These are phyloP conservation scores for Mantis religiosa DNA, from an alignment of 2,888 invertebrate genomes.

Conservation along the genomic window DNA sequence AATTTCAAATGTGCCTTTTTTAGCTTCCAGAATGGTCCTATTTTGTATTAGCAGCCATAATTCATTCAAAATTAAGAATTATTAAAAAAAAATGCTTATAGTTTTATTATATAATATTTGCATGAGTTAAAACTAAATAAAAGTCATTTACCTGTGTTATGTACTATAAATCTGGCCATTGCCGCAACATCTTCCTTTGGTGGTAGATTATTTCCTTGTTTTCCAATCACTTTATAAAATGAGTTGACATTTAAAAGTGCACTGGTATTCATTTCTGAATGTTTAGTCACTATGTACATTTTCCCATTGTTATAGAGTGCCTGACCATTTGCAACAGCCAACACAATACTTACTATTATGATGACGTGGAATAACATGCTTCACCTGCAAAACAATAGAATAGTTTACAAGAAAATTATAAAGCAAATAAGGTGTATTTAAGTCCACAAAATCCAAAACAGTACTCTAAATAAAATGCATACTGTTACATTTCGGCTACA, in stretches of 20 bases:
- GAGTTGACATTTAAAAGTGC: background rate
- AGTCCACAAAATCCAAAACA: too few species aligned
- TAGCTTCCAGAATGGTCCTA: too few species aligned
- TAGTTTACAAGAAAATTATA: background rate
- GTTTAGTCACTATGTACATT: background rate
- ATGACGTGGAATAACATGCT: background rate
- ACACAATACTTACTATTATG: background rate
- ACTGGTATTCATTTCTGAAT: background rate
- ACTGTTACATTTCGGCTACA: too few species aligned
- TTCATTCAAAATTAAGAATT: too few species aligned
- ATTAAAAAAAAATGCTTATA: too few species aligned
- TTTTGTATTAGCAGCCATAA: too few species aligned
- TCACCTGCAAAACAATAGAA: background rate
- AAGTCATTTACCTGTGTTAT: conserved; percentile 44
- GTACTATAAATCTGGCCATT: conserved; percentile 70
- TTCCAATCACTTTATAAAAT: background rate
- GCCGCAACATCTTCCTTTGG: conserved; percentile 58
- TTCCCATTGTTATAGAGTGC: background rate
- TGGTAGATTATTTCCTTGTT: conserved; percentile 48
- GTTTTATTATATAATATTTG: too few species aligned
- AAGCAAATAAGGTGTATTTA: too few species aligned
- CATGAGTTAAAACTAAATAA: background rate
- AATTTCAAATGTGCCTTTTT: too few species aligned
- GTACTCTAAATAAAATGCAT: too few species aligned
- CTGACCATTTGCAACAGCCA: background rate